Evolutionary conservation across 2,888 invertebrate genomes (phyloP), one percentile per base, ranked within the genome.

Genomic region (Thecophora atra): DNA sequence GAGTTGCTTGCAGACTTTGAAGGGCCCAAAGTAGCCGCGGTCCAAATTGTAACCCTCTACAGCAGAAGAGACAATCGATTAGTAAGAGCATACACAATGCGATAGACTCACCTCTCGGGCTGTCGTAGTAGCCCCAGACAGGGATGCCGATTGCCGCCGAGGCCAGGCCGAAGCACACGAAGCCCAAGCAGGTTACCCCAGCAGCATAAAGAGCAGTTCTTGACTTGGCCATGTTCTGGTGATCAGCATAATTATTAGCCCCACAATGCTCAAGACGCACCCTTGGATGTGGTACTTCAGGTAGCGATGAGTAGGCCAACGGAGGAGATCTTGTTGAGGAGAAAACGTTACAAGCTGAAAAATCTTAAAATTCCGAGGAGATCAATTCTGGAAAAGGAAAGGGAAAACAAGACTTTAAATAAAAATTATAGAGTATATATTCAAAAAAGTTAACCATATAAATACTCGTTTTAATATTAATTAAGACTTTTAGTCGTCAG

Each of bases 1-100:
- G 78, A 94, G 88, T 81, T 91, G 89, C 87, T 94, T 95, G 90
- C 96, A 96, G 73, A 93, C 91, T 81, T 91, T 91, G 92, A 95
- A 96, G 82, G 94, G 95, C 75, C 95, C 94, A 83, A 95, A 96
- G 87, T 95, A 95, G 62, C 95, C 96, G 77, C 89, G 90, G 84
- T 95, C 95, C 80, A 89, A 91, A 81, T 90, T 91, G 78, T 84
- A 85, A 75, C 81, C 81, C 76, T 78, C 81, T 81, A 52, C 30
- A 60, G n/a, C 13, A n/a, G n/a, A n/a, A n/a, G n/a, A n/a, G n/a
- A n/a, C n/a, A n/a, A n/a, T n/a, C n/a, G n/a, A n/a, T n/a, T n/a
- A n/a, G n/a, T n/a, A n/a, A n/a, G n/a, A n/a, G n/a, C n/a, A n/a
- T n/a, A n/a, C n/a, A n/a, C n/a, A n/a, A n/a, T n/a, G n/a, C n/a